Evolutionary conservation across 2,888 invertebrate genomes (phyloP).

Genomic region (Parasteatoda lunata): DNA sequence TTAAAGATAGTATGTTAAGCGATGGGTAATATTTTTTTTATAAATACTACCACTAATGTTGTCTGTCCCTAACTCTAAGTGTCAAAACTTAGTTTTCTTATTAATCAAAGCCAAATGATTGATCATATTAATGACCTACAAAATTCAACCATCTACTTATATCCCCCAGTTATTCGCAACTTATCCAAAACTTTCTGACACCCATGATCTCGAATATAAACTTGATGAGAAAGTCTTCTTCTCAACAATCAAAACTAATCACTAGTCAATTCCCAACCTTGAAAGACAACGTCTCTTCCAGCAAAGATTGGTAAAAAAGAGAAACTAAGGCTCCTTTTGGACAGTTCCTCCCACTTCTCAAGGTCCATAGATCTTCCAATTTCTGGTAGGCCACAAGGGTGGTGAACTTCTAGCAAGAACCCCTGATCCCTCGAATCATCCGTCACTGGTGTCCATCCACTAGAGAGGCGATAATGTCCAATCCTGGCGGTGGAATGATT

Average conservation of each 20-base stretch:
- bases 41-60: too few relatives aligned
- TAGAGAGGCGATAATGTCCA: background rate
- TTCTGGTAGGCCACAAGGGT: conserved; percentile 12
- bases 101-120: too few relatives aligned
- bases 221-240: too few relatives aligned
- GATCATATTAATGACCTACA: too few relatives aligned
- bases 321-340: background rate
- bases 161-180: too few relatives aligned
- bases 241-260: conserved; percentile 21
- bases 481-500: background rate
- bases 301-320: background rate
- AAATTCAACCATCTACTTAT: too few relatives aligned
- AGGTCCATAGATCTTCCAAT: conserved; percentile 6
- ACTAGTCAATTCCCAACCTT: conserved; percentile 21
- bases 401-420: conserved; percentile 10
- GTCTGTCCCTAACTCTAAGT: too few relatives aligned
- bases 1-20: too few relatives aligned
- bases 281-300: background rate
- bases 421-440: background rate
- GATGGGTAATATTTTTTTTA: too few relatives aligned
- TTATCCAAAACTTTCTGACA: too few relatives aligned
- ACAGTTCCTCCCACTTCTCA: background rate
- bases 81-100: too few relatives aligned
- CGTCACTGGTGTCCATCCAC: conserved; percentile 8
- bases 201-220: too few relatives aligned